A percentile compares a stretch with the other conserved stretches of the same genome.
Conservation (phyloP, 2,888 invertebrate species). For the Cantharis rustica region DNA sequence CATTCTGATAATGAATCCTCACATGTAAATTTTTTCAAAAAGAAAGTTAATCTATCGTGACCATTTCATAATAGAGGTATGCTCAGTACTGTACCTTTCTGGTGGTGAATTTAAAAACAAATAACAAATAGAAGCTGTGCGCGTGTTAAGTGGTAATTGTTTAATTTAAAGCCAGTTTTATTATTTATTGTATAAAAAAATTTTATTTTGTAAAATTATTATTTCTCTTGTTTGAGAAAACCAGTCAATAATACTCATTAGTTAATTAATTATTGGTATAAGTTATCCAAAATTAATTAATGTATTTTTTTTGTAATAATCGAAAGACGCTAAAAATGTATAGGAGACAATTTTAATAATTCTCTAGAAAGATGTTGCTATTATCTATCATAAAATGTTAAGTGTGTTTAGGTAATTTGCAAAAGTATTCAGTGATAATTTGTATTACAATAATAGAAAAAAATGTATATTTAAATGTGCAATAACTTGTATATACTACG, state of each 20-base stretch:
- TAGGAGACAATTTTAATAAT: neutral
- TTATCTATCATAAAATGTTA: slow-evolving; percentile 12
- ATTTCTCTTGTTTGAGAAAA: slow-evolving; percentile 34
- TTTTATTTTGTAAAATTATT: slow-evolving; percentile 18
- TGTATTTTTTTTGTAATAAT: neutral
- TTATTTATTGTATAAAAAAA: slow-evolving; percentile 43
- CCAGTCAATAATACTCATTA: slow-evolving; percentile 52
- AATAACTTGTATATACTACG: slow-evolving; percentile 56
- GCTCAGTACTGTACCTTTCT: slow-evolving; percentile 52
- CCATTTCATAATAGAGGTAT: slow-evolving; percentile 49
- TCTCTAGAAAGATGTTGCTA: slow-evolving; percentile 3
- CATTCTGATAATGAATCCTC: slow-evolving; percentile 72
- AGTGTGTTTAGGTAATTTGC: slow-evolving; percentile 21
- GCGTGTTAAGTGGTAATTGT: slow-evolving; percentile 49
- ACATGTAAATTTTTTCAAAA: slow-evolving; percentile 56
- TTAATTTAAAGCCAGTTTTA: slow-evolving; percentile 51
- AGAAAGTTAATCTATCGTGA: slow-evolving; percentile 51
- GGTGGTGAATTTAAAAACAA: slow-evolving; percentile 50
- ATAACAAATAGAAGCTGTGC: slow-evolving; percentile 48
- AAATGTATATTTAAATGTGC: slow-evolving; percentile 56
- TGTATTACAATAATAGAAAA: slow-evolving; percentile 25
- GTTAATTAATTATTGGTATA: neutral
- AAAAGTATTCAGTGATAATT: slow-evolving; percentile 25
- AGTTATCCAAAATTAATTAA: neutral
- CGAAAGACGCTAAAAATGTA: neutral